Evolutionary conservation across 2,797 vertebrate genomes (phyloP), one percentile per base, ranked within the genome.

Genomic region (Artibeus jamaicensis): DNA sequence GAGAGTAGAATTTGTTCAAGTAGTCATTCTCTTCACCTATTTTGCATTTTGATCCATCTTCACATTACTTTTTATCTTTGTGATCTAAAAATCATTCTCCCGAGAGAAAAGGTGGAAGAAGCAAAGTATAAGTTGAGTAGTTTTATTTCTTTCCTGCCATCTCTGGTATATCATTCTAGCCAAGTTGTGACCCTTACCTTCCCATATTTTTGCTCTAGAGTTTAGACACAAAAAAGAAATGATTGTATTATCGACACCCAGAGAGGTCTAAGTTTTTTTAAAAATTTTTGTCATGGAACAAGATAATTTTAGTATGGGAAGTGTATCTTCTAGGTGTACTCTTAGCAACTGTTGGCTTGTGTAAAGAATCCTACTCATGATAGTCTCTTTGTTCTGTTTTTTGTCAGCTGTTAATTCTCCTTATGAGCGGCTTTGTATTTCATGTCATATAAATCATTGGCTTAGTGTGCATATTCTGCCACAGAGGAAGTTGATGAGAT

Each of bases 31-130:
- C 46, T 59, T 73, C 9, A 76, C 22, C 67, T 76, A 0, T 77
- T 94, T 94, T 95, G 26, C 42, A 86, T 86, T 89, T 85, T 87
- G 29, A 85, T 88, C n/a, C 34, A 10, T 73, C 34, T 86, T 89
- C 19, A 71, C 24, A n/a, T 84, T 84, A 53, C 37, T 53, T 86
- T 87, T 48, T 88, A 39, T 79, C 68, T 95, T 86, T 84, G 34
- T 71, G 44, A 11, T 82, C 46, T 89, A 88, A 91, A 94, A 78
- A 53, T 77, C 53, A 62, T 93, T 85, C 29, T 95, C 39, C 37
- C 76, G 14, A 79, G 76, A 46, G 46, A 93, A 78, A 70, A 87
- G 55, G 32, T 57, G 14, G 65, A 90, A 79, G 55, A 92, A 84
- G 26, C n/a, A 68, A 67, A 92, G 39, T 82, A 68, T 74, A 89